Conservation (phyloP, 2,888 invertebrate species). For the Tipula vernalis region DNA sequence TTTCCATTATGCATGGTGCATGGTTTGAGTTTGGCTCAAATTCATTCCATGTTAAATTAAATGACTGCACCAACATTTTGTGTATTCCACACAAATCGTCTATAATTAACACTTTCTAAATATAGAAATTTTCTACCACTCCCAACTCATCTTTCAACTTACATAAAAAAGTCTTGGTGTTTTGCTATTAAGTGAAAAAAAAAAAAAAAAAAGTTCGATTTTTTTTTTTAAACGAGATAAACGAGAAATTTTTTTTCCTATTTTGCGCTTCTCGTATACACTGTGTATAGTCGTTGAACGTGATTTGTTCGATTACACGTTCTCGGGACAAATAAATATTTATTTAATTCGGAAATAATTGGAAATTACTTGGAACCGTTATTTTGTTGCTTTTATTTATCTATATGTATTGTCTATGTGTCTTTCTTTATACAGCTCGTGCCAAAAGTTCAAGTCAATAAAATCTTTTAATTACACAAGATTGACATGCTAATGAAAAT, state of each 20-base stretch:
- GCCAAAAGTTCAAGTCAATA: neutral
- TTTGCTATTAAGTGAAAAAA: neutral
- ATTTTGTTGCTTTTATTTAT: neutral
- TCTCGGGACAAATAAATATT: neutral
- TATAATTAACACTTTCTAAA: neutral
- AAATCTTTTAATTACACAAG: neutral
- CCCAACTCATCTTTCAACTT: neutral
- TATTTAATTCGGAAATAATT: neutral
- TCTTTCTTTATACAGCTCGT: neutral
- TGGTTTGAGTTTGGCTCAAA: no score
- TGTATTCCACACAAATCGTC: neutral
- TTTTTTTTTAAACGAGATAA: neutral
- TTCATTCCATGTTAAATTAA: no score
- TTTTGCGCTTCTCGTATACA: neutral
- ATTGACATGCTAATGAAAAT: neutral
- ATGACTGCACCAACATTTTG: neutral
- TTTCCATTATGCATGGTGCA: no score
- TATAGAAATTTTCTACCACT: neutral
- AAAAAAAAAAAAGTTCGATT: neutral
- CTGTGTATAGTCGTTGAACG: neutral
- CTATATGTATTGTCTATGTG: neutral
- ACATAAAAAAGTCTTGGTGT: neutral
- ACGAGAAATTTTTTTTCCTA: neutral
- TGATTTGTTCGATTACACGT: neutral
- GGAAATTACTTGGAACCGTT: neutral